Evolutionary conservation across 2,113 vertebrate genomes (phyloP), one percentile per base, ranked within the genome.

Genomic region (Choloepus hoffmanni): DNA sequence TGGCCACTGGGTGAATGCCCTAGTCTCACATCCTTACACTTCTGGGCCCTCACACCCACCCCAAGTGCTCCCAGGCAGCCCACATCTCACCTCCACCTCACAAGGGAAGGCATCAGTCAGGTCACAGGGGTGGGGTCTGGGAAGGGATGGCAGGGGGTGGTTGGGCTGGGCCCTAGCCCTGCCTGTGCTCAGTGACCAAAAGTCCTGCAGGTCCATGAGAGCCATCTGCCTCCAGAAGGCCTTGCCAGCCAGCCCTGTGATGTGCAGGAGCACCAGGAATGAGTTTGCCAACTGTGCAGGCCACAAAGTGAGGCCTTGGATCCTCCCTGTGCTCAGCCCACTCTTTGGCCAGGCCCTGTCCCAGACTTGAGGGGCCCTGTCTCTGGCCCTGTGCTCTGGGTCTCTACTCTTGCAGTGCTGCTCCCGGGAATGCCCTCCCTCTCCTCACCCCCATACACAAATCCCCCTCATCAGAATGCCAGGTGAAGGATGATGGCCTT

Each of bases 61-160:
- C 23, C 28, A 1, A 74, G 0, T 3, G 1, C 1, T 2, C 4
- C n/a, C 2, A 1, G 12, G 3, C 43, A 21, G 63, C 40, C 5
- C 36, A 8, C 24, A 43, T 15, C 83, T 70, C 96, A 99, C 99
- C 98, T 98, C 62, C 62, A 98, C 92, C 93, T 98, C 97, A 0
- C 96, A 95, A 74, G 98, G 94, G 97, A 98, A 99, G 0, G 73
- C 94, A 1, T 99, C 98, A 0, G 94, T 98, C 93, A 99, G 77
- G 65, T 98, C 97, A 89, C 97, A 36, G 36, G 36, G 36, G 36
- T 36, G 36, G 36, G 36, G 36, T 36, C 36, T 36, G 36, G 36
- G 36, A 36, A 36, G 36, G 2, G 36, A 36, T 36, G 36, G 36
- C 36, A 36, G 36, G 89, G 3, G 23, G 70, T 2, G 96, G 96